Conservation (phyloP, 2,888 invertebrate genomes). For the Drosophila dives region DNA sequence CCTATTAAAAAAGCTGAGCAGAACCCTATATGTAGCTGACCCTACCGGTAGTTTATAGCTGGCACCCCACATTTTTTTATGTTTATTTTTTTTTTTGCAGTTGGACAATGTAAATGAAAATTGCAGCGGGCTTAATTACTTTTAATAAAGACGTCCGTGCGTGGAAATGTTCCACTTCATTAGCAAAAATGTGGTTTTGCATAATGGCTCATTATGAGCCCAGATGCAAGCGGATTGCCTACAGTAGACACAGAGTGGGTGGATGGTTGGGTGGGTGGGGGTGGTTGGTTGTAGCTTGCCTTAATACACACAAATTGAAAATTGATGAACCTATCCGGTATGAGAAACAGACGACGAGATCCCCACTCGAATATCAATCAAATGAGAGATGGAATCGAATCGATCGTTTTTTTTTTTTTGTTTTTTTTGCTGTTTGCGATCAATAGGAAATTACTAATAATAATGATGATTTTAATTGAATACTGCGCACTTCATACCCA, state of each 20-base stretch:
- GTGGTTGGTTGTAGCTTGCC: conserved; percentile 50
- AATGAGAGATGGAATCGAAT: conserved; percentile 21
- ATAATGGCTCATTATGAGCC: conserved; percentile 79
- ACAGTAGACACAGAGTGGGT: conserved; percentile 3
- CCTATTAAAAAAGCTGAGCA: neutral
- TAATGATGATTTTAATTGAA: conserved; percentile 82
- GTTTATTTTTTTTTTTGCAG: neutral
- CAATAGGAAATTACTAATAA: conserved; percentile 79
- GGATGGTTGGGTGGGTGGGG: neutral
- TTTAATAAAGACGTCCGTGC: conserved; percentile 81
- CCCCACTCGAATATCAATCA: conserved; percentile 58
- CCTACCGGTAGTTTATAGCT: conserved; percentile 15
- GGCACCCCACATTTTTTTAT: conserved; percentile 23
- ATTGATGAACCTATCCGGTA: conserved; percentile 84
- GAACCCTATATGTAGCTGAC: neutral
- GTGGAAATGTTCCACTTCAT: conserved; percentile 72
- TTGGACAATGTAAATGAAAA: conserved; percentile 67
- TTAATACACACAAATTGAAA: conserved; percentile 82
- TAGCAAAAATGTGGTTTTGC: conserved; percentile 76
- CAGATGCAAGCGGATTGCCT: conserved; percentile 3
- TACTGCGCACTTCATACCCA: conserved; percentile 80
- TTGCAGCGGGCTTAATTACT: conserved; percentile 78
- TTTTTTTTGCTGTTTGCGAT: neutral
- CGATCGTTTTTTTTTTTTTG: conserved; percentile 22
- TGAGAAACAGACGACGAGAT: conserved; percentile 10